Base-by-base conservation (phyloP, 2,797 vertebrate species). In the Sparidentex hasta region DNA sequence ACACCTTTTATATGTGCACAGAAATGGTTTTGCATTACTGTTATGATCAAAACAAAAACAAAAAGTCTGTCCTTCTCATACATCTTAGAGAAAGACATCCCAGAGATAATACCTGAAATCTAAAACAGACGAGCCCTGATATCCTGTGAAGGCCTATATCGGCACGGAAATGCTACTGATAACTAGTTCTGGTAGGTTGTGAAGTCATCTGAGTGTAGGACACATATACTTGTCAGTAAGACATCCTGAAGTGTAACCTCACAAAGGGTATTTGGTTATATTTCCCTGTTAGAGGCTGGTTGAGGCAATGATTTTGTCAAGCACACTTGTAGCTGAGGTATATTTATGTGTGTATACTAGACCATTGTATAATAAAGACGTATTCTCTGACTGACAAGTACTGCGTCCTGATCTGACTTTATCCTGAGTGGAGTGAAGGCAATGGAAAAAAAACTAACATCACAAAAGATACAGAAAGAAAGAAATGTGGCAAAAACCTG, bases 311-410 rank as follows among this genome's bases (percentile, higher is more conserved):
- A 55, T 59, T 80, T 71, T 62, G 52, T 52, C 54, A 77, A 66
- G 74, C 61, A 84, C 65, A 81, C 80, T 54, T 79, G 69, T 71
- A 84, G 69, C 55, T 92, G 92, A 94, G 92, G 90, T 91, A 92
- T 88, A 82, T 65, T 74, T 48, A 23, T 73, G 46, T 65, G 65
- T 80, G 58, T 80, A 83, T 75, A 85, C 65, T 87, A 72, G 87
- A 56, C 66, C 43, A 66, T 62, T 51, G 76, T 74, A 55, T 62
- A 47, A 85, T 57, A 59, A 75, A 59, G 70, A 82, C 17, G 66
- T 85, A 85, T 58, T 80, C 47, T 57, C 64, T 85, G 51, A 83
- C 81, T 72, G 65, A 86, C 74, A 72, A 79, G 71, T 83, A 84
- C 56, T 81, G 80, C 76, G 76, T 80, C 56, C 76, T 59, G 71